A percentile compares a stretch with the other conserved stretches of the same genome.
Conservation (phyloP, 1,140 invertebrate species). For the Bombus turneri region DNA sequence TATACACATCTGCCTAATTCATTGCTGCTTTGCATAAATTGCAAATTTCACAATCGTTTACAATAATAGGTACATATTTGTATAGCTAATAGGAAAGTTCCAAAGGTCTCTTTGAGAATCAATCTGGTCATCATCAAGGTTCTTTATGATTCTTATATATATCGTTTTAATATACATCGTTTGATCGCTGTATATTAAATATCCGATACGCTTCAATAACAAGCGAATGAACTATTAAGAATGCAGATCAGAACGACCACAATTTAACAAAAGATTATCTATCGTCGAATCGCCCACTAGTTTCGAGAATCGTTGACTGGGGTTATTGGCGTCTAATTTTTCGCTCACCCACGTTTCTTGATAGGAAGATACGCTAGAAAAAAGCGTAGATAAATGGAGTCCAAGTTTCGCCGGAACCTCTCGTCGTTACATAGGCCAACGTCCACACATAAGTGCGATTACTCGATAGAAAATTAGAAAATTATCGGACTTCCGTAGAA, state of each 20-base stretch:
- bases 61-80: too few species aligned
- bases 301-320: too few species aligned
- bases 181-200: background rate
- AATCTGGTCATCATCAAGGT: too few species aligned
- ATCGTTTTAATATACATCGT: too few species aligned
- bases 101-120: too few species aligned
- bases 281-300: too few species aligned
- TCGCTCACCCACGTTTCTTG: background rate
- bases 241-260: background rate
- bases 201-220: too few species aligned
- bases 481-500: background rate
- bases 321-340: background rate
- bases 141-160: too few species aligned
- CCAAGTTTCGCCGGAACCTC: constrained; percentile 19
- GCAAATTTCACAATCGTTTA: too few species aligned
- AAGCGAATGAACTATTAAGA: background rate
- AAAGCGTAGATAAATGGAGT: constrained; percentile 6
- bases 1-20: too few species aligned
- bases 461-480: constrained; percentile 21
- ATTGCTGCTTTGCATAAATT: too few species aligned
- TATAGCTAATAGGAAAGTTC: too few species aligned
- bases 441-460: background rate
- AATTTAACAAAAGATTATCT: background rate
- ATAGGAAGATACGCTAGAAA: background rate
- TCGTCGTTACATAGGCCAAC: constrained; percentile 11